Base-by-base conservation (phyloP, 2,888 invertebrate genomes). In the Bimastos eiseni region DNA sequence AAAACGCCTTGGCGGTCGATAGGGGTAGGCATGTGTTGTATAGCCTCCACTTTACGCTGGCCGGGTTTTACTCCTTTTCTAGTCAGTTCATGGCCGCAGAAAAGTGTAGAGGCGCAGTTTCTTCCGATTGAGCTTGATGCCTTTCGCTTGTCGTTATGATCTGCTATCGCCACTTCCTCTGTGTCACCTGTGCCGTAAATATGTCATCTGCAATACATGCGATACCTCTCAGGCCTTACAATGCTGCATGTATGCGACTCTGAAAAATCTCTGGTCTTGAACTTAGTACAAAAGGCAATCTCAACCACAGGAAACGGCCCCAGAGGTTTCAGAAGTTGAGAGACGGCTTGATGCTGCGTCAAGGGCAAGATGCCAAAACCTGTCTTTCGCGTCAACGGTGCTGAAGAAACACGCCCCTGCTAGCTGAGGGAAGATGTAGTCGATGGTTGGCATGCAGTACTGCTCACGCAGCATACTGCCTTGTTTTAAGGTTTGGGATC, bases 71-170 rank as follows among this genome's bases (percentile, higher is more conserved):
- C n/a, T n/a, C n/a, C n/a, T n/a, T n/a, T n/a, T n/a, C n/a, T n/a
- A n/a, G n/a, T n/a, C n/a, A n/a, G n/a, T n/a, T n/a, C n/a, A n/a
- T 89, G 89, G 1, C 89, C 33, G 11, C 33, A 36, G 19, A 37
- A 89, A 36, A n/a, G n/a, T 11, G 37, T 34, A 11, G 34, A 36
- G 37, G 11, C 37, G 33, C 36, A 89, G 33, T 24, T 89, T 36
- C 11, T 37, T 89, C 8, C 89, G 89, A 89, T 89, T 89, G 11
- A 89, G 38, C 37, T 89, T 89, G n/a, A 89, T 37, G 37, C 6
- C 37, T 37, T 89, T 89, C 21, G 19, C 36, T n/a, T 38, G 4
- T 38, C 6, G 24, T 89, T 37, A 24, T 89, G 89, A 36, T 34
- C 15, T 11, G n/a, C 37, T 24, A n/a, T 38, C 11, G 89, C 89